Percentiles rank a stretch among this genome's conserved stretches.
These are phyloP conservation scores for Psilopsiagon aymara DNA, from an alignment of 2,113 vertebrate genomes.

Conservation along the genomic window DNA sequence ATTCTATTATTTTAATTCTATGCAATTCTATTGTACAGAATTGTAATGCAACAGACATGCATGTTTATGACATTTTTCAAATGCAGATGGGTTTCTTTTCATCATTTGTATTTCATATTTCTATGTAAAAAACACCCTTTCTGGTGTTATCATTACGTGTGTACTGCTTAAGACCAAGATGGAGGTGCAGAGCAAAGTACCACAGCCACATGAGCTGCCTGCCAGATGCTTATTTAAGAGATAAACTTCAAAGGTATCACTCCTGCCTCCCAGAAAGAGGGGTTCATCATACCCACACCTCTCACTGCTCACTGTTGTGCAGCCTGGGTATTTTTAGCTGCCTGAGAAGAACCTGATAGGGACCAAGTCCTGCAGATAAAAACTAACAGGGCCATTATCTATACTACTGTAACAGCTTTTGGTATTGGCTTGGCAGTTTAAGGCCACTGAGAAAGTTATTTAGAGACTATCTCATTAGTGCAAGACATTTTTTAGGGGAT, in stretches of 20 bases:
- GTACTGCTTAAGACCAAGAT: not conserved
- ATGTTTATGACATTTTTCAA: not conserved
- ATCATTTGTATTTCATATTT: not conserved
- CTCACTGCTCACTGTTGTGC: not conserved
- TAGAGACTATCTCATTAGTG: not conserved
- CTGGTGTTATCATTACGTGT: not conserved
- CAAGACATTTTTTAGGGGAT: not conserved
- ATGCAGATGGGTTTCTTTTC: not conserved
- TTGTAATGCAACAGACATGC: not conserved
- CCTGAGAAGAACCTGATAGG: not conserved
- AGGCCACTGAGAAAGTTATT: not conserved
- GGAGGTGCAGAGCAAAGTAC: not conserved
- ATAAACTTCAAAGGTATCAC: not conserved
- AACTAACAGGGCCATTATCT: not conserved
- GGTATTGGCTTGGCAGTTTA: not conserved
- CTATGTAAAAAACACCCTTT: not conserved
- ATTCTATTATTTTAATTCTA: not conserved
- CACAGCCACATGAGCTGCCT: not conserved
- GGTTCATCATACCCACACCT: fast-evolving
- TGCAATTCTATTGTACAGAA: not conserved
- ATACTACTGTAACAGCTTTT: not conserved
- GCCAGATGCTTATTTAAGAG: not conserved
- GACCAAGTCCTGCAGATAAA: not conserved
- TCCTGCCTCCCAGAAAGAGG: not conserved
- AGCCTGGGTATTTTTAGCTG: conserved; percentile 11